phyloP scores from a whole-genome alignment of 37 sponge, comb jelly and placozoan species.

The Crambe crambe region DNA sequence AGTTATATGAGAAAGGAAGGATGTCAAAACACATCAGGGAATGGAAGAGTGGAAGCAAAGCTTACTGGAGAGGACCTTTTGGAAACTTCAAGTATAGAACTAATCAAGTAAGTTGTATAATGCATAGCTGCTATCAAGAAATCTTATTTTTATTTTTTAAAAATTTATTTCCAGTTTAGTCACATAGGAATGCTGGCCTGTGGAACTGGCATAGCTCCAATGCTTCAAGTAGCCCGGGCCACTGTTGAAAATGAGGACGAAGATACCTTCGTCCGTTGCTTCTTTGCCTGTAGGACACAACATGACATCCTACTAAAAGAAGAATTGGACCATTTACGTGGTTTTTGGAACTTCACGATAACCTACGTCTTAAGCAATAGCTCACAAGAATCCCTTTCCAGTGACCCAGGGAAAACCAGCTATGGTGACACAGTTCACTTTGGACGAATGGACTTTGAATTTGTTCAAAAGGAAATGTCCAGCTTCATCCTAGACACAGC shows the following conservation, averaged over 20 bases:
- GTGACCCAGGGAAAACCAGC: conserved; percentile 36
- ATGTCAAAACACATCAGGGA: conserved; percentile 40
- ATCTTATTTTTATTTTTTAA: not conserved
- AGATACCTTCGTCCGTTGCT: conserved; percentile 57
- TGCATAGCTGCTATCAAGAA: not conserved
- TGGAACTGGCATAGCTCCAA: conserved; percentile 86
- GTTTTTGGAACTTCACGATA: conserved; percentile 76
- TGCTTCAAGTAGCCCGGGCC: conserved; percentile 61
- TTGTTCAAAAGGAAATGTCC: conserved; percentile 27
- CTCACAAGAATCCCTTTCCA: not conserved
- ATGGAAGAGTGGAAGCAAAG: conserved; percentile 47
- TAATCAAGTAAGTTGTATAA: conserved; percentile 47
- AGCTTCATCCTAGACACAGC: not conserved
- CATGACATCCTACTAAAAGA: conserved; percentile 74
- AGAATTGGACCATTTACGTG: conserved; percentile 43
- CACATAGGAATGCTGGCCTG: conserved; percentile 72
- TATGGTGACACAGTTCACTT: conserved; percentile 59
- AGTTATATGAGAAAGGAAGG: conserved; percentile 41
- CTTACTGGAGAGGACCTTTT: conserved; percentile 76
- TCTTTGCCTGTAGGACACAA: conserved; percentile 66
- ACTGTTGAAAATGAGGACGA: conserved; percentile 81
- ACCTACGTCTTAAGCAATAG: conserved; percentile 37
- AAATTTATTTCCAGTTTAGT: not conserved
- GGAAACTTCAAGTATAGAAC: conserved; percentile 47
- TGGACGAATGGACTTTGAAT: conserved; percentile 35